Conservation (phyloP, 2,888 invertebrate species). For the Ecliptopera silaceata region DNA sequence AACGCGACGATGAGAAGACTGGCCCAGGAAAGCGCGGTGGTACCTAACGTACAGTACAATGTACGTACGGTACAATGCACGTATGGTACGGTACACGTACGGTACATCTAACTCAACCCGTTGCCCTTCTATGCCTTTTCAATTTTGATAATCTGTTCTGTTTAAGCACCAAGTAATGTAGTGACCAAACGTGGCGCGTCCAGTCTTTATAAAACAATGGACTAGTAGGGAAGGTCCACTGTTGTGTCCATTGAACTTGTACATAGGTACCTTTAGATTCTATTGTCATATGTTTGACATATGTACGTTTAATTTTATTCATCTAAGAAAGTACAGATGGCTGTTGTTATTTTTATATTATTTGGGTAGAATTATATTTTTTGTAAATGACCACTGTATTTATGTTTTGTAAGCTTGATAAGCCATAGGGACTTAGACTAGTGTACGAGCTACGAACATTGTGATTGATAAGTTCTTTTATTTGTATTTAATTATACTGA, state of each 20-base stretch:
- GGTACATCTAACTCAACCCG: slow-evolving; percentile 48
- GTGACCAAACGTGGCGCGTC: slow-evolving; percentile 75
- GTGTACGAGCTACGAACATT: slow-evolving; percentile 79
- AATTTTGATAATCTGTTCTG: slow-evolving; percentile 49
- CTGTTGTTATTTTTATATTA: slow-evolving; percentile 84
- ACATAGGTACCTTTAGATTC: slow-evolving; percentile 79
- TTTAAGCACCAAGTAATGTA: slow-evolving; percentile 63
- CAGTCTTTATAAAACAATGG: slow-evolving; percentile 64
- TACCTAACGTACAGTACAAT: not conserved
- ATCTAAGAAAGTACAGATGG: slow-evolving; percentile 83
- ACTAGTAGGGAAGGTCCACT: slow-evolving; percentile 52
- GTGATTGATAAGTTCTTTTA: slow-evolving; percentile 75
- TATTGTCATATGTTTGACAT: slow-evolving; percentile 83
- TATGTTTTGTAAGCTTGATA: slow-evolving; percentile 80
- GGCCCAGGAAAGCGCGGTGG: slow-evolving; percentile 38
- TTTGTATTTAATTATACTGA: slow-evolving; percentile 65
- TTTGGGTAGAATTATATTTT: slow-evolving; percentile 83
- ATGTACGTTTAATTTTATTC: slow-evolving; percentile 81
- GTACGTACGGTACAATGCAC: too few species aligned
- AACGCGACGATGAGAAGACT: slow-evolving; percentile 31
- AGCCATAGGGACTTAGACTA: slow-evolving; percentile 80
- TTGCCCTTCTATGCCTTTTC: slow-evolving; percentile 56
- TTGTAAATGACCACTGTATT: slow-evolving; percentile 83
- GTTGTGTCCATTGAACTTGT: slow-evolving; percentile 70
- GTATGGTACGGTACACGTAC: not conserved